phyloP scores from a whole-genome alignment of 2,113 vertebrate species.

The Maccullochella peelii region DNA sequence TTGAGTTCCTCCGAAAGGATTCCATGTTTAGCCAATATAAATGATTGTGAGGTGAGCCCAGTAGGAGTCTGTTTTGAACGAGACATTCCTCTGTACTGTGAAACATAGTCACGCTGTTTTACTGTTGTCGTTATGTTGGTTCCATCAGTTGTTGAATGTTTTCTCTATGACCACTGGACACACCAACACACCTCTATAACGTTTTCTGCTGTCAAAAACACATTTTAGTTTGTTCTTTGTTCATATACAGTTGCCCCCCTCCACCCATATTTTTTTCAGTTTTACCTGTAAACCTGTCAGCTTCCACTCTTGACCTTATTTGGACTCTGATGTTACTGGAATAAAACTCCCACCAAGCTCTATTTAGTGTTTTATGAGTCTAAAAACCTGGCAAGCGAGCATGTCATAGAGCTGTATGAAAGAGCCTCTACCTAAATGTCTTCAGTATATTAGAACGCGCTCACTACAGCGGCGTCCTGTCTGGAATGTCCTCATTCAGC shows the following conservation, averaged over 20 bases:
- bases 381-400: constrained; percentile 18
- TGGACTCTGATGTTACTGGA: constrained; percentile 44
- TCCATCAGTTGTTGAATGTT: neutral
- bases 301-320: constrained; percentile 41
- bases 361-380: constrained; percentile 51
- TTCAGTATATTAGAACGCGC: constrained; percentile 43
- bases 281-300: neutral
- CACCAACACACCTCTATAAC: neutral
- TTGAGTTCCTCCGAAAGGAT: constrained; percentile 74
- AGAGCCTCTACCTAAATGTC: constrained; percentile 53
- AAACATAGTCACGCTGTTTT: constrained; percentile 11
- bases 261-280: neutral
- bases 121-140: neutral
- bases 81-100: constrained; percentile 49
- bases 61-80: constrained; percentile 61
- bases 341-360: constrained; percentile 37
- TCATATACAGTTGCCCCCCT: neutral
- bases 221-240: neutral
- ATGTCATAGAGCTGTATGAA: constrained; percentile 34
- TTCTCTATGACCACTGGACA: neutral
- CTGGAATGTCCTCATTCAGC: constrained; percentile 71
- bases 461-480: constrained; percentile 57
- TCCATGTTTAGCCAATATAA: constrained; percentile 75
- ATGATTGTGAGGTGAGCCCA: constrained; percentile 70
- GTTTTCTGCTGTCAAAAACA: neutral